Percentiles rank a stretch among this genome's conserved stretches.
Conservation (phyloP, 2,797 vertebrate species). For the Lagodon rhomboides region DNA sequence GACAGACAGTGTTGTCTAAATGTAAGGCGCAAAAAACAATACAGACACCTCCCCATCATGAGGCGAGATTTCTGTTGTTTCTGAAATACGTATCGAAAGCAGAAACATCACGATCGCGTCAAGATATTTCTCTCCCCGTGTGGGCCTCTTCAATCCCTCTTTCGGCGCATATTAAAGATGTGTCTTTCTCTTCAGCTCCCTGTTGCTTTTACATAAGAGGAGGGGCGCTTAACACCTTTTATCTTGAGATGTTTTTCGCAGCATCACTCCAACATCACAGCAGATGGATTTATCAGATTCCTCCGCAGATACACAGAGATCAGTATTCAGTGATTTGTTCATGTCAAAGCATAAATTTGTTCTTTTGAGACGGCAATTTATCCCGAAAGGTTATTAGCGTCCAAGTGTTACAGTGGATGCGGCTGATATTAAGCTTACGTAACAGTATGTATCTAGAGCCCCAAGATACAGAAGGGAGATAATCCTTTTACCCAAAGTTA, state of each 20-base stretch:
- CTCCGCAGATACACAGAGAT: slow-evolving; percentile 51
- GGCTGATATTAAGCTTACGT: slow-evolving; percentile 24
- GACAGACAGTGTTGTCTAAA: slow-evolving; percentile 48
- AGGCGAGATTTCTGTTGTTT: slow-evolving; percentile 32
- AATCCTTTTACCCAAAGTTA: neutral
- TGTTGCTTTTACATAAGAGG: slow-evolving; percentile 52
- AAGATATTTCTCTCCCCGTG: slow-evolving; percentile 17
- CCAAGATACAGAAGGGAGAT: neutral
- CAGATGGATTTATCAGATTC: slow-evolving; percentile 69
- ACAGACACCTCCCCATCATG: slow-evolving; percentile 21
- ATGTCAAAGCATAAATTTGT: slow-evolving; percentile 42
- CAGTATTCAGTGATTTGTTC: slow-evolving; percentile 47
- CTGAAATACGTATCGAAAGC: slow-evolving; percentile 38
- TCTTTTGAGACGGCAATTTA: slow-evolving; percentile 44
- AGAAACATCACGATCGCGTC: slow-evolving; percentile 32
- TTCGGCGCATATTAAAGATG: slow-evolving; percentile 41
- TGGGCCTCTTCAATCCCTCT: slow-evolving; percentile 37
- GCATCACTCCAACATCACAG: slow-evolving; percentile 64
- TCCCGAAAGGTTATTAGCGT: slow-evolving; percentile 35
- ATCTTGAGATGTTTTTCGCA: slow-evolving; percentile 60
- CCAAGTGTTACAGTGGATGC: slow-evolving; percentile 16
- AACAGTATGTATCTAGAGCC: neutral
- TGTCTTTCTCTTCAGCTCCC: slow-evolving; percentile 24
- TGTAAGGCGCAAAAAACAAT: slow-evolving; percentile 32
- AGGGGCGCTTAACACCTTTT: slow-evolving; percentile 65